Conservation (phyloP, 2,888 invertebrate genomes). For the Rhogogaster chlorosoma region DNA sequence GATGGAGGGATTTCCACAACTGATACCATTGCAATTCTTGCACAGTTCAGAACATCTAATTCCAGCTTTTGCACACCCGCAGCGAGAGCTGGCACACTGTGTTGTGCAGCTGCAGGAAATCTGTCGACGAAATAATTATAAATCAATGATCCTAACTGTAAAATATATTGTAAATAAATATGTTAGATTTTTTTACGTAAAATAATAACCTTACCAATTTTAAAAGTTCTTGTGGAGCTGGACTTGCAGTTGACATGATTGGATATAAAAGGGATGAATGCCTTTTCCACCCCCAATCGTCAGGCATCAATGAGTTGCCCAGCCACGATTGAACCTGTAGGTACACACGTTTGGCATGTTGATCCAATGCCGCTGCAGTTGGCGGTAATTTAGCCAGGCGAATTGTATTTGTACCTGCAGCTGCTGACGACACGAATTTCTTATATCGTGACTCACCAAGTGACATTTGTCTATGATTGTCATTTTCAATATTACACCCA, state of each 20-base stretch:
- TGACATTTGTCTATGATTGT: background rate
- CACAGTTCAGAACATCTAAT: conserved; percentile 46
- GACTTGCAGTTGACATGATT: conserved; percentile 28
- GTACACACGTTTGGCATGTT: conserved; percentile 33
- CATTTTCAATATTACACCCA: background rate
- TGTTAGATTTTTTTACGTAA: background rate
- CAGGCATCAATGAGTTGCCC: background rate
- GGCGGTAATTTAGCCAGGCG: conserved; percentile 28
- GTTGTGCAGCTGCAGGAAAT: conserved; percentile 14
- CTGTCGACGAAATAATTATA: background rate
- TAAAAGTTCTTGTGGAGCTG: conserved; percentile 16
- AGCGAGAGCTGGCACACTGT: conserved; percentile 15
- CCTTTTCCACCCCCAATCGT: conserved; percentile 23
- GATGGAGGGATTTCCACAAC: conserved; percentile 25
- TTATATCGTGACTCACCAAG: conserved; percentile 17
- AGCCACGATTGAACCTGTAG: conserved; percentile 16
- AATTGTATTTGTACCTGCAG: conserved; percentile 1
- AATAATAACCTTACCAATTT: conserved; percentile 14
- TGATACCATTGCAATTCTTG: conserved; percentile 51
- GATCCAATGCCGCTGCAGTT: conserved; percentile 29
- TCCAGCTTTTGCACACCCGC: conserved; percentile 53
- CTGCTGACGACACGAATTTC: conserved; percentile 6
- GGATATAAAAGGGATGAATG: conserved; percentile 10
- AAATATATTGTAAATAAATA: background rate
- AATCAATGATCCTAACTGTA: background rate